Percentiles rank a stretch among this genome's conserved stretches.
Evolutionary conservation across 2,888 invertebrate species (phyloP).

Genomic region (Rhamphomyia laevipes): DNA sequence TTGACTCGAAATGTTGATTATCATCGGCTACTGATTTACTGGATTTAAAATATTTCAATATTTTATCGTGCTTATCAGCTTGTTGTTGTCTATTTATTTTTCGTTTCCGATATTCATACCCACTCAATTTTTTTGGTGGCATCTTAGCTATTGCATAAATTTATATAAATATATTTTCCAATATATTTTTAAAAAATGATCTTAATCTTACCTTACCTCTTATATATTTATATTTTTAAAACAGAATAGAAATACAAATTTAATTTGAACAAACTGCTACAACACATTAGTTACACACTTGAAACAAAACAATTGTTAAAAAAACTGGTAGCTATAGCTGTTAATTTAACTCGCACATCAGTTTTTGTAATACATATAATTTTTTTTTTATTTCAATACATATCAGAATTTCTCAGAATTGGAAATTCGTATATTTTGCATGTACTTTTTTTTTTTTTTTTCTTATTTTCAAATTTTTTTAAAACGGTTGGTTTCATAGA

Average conservation of each 20-base stretch:
- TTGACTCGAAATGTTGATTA: not conserved
- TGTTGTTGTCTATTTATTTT: not conserved
- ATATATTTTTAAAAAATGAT: not conserved
- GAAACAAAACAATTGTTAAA: not conserved
- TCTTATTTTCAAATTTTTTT: no score
- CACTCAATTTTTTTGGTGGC: not conserved
- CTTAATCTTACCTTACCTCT: not conserved
- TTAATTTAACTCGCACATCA: not conserved
- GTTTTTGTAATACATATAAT: no score
- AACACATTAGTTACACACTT: not conserved
- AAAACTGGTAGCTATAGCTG: not conserved
- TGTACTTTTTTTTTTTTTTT: not conserved
- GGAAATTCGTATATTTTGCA: not conserved
- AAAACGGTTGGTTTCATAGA: no score
- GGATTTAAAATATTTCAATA: not conserved
- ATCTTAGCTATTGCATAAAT: not conserved
- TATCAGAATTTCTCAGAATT: not conserved
- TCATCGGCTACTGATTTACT: not conserved
- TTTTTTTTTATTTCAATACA: not conserved
- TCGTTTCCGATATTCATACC: not conserved
- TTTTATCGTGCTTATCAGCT: not conserved
- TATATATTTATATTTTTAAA: not conserved
- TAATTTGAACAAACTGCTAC: not conserved
- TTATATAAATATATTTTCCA: not conserved
- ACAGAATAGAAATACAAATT: not conserved